Percentiles rank a stretch among this genome's conserved stretches.
phyloP scores from a whole-genome alignment of 2,888 invertebrate species.

The Alloscopus bannaensis region DNA sequence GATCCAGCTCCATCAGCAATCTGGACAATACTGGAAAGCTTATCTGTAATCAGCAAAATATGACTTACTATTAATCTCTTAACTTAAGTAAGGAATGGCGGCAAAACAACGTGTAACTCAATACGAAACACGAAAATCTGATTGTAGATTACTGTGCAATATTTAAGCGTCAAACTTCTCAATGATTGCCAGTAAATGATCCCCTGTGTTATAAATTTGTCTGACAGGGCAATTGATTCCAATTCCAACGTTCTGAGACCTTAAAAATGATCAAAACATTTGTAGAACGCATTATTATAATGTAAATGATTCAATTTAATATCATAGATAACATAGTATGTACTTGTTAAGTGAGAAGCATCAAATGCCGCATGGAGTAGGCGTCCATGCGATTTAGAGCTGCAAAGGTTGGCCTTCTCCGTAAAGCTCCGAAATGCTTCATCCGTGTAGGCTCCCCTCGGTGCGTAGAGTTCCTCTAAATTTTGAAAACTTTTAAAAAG shows the following conservation, averaged over 20 bases:
- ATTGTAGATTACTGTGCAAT: slow-evolving; percentile 33
- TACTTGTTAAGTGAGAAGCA: slow-evolving; percentile 50
- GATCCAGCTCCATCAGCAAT: slow-evolving; percentile 44
- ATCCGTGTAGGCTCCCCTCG: slow-evolving; percentile 44
- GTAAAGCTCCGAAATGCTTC: slow-evolving; percentile 50
- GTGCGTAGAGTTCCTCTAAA: slow-evolving; percentile 42
- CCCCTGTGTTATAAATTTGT: slow-evolving; percentile 43
- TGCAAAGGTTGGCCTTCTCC: slow-evolving; percentile 12
- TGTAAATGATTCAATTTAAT: neutral
- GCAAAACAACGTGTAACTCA: too few species aligned
- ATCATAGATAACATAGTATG: neutral
- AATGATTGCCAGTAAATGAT: slow-evolving; percentile 41
- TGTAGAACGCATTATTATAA: neutral
- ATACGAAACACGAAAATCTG: too few species aligned
- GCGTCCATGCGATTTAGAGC: slow-evolving; percentile 19
- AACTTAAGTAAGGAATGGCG: neutral
- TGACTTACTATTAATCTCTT: neutral
- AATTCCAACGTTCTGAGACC: slow-evolving; percentile 41
- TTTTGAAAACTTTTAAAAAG: slow-evolving; percentile 43
- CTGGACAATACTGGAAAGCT: slow-evolving; percentile 18
- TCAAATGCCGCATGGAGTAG: slow-evolving; percentile 36
- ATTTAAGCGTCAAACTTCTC: slow-evolving; percentile 25
- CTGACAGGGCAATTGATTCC: slow-evolving; percentile 45
- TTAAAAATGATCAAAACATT: slow-evolving; percentile 12
- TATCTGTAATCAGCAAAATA: slow-evolving; percentile 27